These are phyloP conservation scores for Ephialtes manifestator DNA, from an alignment of 2,888 invertebrate species.

Conservation along the genomic window DNA sequence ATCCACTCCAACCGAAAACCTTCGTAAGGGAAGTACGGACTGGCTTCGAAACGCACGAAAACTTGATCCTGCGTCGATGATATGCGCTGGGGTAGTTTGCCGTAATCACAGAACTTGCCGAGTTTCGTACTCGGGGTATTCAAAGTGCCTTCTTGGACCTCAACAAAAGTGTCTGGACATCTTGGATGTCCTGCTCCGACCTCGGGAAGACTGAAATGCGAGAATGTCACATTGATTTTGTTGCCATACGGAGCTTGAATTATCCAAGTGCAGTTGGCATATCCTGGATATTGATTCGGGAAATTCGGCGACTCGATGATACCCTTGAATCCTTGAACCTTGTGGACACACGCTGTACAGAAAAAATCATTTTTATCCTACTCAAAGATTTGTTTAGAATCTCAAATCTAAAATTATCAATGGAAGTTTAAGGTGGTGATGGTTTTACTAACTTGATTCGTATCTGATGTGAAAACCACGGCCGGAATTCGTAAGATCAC, in stretches of 20 bases:
- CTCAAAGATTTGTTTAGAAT: not conserved
- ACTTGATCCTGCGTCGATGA: conserved; percentile 88
- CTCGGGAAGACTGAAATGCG: conserved; percentile 90
- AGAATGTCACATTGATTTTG: conserved; percentile 93
- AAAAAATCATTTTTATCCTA: not conserved
- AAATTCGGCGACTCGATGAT: conserved; percentile 95
- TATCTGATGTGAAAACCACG: conserved; percentile 94
- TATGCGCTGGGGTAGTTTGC: conserved; percentile 86
- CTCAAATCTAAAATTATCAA: not conserved
- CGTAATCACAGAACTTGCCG: conserved; percentile 75
- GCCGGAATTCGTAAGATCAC: conserved; percentile 89
- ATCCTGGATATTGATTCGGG: conserved; percentile 89
- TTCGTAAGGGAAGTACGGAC: conserved; percentile 86
- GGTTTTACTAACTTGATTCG: conserved; percentile 87
- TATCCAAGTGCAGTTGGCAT: conserved; percentile 92
- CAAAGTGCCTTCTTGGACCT: conserved; percentile 86
- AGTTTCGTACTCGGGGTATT: conserved; percentile 77
- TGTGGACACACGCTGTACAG: conserved; percentile 89
- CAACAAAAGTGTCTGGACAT: conserved; percentile 90
- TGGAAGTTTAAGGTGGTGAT: not conserved
- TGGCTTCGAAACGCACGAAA: conserved; percentile 90
- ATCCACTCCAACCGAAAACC: conserved; percentile 95
- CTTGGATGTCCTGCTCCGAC: not conserved
- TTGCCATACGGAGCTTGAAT: conserved; percentile 92
- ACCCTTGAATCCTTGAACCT: conserved; percentile 90